Conservation (phyloP, 2,888 invertebrate species). For the Ferdinandea cuprea region DNA sequence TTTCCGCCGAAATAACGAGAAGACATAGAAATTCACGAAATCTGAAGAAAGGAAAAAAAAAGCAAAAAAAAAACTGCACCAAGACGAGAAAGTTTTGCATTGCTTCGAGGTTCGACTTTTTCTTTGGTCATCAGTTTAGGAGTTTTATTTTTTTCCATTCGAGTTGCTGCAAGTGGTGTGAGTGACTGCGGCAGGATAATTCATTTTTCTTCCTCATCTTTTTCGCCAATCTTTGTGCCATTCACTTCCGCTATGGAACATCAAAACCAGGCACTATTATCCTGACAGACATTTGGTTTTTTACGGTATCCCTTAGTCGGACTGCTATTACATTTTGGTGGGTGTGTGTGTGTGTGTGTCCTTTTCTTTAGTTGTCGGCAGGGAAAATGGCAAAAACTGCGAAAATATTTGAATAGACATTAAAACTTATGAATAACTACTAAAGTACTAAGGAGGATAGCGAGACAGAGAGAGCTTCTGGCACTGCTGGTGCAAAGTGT, state of each 20-base stretch:
- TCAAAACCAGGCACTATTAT: conserved; percentile 72
- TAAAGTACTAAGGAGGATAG: conserved; percentile 43
- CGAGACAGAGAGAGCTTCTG: conserved; percentile 26
- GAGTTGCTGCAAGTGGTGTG: conserved; percentile 5
- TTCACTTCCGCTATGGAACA: conserved; percentile 71
- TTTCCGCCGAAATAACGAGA: conserved; percentile 43
- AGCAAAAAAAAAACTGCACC: conserved; percentile 18
- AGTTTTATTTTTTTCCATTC: conserved; percentile 37
- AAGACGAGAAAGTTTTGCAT: conserved; percentile 67
- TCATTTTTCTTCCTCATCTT: conserved; percentile 71
- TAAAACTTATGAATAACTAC: conserved; percentile 75
- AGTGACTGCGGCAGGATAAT: conserved; percentile 65
- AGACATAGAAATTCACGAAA: background rate
- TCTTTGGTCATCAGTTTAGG: conserved; percentile 65
- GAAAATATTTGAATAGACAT: conserved; percentile 75
- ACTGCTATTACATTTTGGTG: conserved; percentile 45
- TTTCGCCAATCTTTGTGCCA: conserved; percentile 68
- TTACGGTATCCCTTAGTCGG: background rate
- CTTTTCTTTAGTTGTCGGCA: conserved; percentile 56
- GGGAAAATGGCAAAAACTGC: conserved; percentile 62
- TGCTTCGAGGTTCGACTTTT: conserved; percentile 64
- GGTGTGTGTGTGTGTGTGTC: conserved; percentile 26
- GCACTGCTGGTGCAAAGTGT: conserved; percentile 23
- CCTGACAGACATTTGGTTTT: conserved; percentile 57
- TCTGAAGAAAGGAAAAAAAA: conserved; percentile 9